Evolutionary conservation across 2,113 vertebrate genomes (phyloP).

Genomic region (Hipposideros armiger): DNA sequence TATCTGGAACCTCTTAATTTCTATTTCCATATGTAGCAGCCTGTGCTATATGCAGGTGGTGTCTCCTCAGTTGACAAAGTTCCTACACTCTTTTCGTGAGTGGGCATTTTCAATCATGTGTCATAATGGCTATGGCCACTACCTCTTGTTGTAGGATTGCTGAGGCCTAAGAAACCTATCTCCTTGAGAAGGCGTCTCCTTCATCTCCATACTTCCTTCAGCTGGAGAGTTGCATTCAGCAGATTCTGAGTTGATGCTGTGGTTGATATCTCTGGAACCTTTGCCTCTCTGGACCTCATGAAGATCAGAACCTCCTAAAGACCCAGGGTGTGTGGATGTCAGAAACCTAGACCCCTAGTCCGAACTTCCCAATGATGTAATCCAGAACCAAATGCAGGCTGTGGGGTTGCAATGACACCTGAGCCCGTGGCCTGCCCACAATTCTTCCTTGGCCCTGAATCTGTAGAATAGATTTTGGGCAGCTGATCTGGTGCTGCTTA

Average conservation of each 20-base stretch:
- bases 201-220: background rate
- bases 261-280: conserved; percentile 23
- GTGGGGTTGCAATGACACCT: background rate
- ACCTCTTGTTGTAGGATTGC: background rate
- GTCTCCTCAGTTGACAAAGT: background rate
- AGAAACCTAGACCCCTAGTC: background rate
- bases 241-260: background rate
- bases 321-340: background rate
- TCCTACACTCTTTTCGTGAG: background rate
- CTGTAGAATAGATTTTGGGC: background rate
- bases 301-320: background rate
- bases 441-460: background rate
- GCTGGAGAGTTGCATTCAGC: background rate
- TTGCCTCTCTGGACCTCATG: background rate
- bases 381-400: background rate
- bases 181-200: background rate
- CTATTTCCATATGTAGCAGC: background rate
- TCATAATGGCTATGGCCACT: background rate
- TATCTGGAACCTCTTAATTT: conserved; percentile 9
- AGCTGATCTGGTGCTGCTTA: background rate
- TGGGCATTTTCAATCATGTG: background rate
- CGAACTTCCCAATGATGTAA: background rate
- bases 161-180: background rate
- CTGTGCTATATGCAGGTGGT: background rate
- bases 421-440: background rate